phyloP scores from a whole-genome alignment of 23 tunicate species.

The Ciona savignyi region DNA sequence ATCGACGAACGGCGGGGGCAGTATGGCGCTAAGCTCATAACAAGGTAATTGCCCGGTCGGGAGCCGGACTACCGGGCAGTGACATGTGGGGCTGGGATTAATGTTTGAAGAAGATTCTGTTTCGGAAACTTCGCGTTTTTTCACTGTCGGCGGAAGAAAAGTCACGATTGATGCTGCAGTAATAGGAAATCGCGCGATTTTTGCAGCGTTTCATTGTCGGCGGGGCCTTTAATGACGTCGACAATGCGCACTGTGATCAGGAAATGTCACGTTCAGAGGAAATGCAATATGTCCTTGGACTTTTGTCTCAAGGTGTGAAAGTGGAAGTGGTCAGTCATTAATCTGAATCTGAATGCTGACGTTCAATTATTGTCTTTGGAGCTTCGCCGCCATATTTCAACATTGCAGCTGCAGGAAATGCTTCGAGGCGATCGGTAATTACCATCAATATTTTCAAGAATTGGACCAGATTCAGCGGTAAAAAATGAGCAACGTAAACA shows the following conservation, averaged over 20 bases:
- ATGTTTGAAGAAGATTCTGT: background rate
- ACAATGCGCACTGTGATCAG: background rate
- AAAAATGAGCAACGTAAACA: background rate
- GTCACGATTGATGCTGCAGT: no score
- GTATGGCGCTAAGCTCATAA: constrained; percentile 1
- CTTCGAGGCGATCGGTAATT: background rate
- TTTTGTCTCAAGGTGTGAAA: background rate
- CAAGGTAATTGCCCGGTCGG: background rate
- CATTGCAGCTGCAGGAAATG: background rate
- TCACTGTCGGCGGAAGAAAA: no score
- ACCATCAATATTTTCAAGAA: background rate
- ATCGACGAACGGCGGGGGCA: constrained; percentile 1
- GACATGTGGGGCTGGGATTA: background rate
- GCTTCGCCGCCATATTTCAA: background rate
- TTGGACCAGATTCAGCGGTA: background rate
- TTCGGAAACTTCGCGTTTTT: background rate
- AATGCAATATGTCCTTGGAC: background rate
- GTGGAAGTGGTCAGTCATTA: background rate
- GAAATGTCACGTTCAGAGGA: background rate
- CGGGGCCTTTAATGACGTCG: background rate
- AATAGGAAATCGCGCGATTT: background rate
- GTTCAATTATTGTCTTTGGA: background rate
- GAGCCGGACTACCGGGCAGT: background rate
- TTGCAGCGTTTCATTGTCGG: background rate
- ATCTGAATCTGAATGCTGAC: background rate